These are phyloP conservation scores for Cisticola juncidis DNA, from an alignment of 2,113 vertebrate species.

Conservation along the genomic window DNA sequence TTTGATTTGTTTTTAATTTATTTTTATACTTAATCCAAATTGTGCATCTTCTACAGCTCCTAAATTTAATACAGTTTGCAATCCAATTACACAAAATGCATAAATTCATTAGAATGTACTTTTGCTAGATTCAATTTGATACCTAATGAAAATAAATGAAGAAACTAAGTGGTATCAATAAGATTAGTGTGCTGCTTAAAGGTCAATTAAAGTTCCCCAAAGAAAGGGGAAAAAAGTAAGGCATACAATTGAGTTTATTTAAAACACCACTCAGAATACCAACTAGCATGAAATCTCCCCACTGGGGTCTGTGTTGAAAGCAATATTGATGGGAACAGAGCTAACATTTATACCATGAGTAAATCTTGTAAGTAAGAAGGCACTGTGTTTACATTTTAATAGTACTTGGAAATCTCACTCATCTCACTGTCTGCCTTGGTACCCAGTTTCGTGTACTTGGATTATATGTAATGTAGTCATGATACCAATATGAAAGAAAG, in stretches of 20 bases:
- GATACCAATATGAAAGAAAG: not conserved
- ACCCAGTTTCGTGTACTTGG: not conserved
- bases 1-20: not conserved
- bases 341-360: not conserved
- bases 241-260: not conserved
- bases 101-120: conserved; percentile 39
- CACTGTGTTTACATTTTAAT: not conserved
- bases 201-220: conserved; percentile 42
- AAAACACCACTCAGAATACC: not conserved
- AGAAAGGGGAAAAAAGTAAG: not conserved
- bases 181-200: conserved; percentile 51
- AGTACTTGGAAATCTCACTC: not conserved
- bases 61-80: conserved; percentile 1
- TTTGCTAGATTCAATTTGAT: conserved; percentile 26
- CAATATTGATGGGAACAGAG: not conserved
- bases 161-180: conserved; percentile 15
- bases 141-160: conserved; percentile 60
- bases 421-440: not conserved
- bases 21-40: conserved; percentile 7
- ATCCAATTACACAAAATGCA: not conserved
- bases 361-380: not conserved
- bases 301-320: not conserved
- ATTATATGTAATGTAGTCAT: not conserved
- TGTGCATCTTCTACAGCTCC: not conserved
- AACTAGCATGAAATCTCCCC: not conserved